These are phyloP conservation scores for Pollenia angustigena DNA, from an alignment of 2,888 invertebrate genomes.

Conservation along the genomic window DNA sequence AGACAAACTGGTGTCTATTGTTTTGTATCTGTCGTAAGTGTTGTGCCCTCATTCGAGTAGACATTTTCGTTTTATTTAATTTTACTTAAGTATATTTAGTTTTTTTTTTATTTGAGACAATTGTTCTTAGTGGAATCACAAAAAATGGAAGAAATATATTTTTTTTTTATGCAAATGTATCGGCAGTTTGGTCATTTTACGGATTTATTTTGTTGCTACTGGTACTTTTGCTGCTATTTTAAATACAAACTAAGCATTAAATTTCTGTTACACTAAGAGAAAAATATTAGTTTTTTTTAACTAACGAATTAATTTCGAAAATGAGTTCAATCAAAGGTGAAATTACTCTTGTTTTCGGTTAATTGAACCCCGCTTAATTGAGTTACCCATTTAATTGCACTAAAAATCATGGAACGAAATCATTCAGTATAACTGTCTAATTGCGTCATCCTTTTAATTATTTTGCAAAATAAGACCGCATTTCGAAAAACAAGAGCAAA, in stretches of 20 bases:
- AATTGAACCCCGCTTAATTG: too few species aligned
- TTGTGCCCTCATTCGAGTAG: slow-evolving; percentile 67
- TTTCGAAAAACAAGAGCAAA: too few species aligned
- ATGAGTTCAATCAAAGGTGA: too few species aligned
- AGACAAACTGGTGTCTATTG: slow-evolving; percentile 69
- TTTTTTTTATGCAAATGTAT: slow-evolving; percentile 61
- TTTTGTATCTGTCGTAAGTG: slow-evolving; percentile 65
- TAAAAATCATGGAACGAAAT: too few species aligned
- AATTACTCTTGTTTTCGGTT: too few species aligned
- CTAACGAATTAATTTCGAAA: neutral
- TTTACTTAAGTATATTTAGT: slow-evolving; percentile 36
- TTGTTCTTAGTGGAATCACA: slow-evolving; percentile 55
- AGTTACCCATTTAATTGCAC: too few species aligned
- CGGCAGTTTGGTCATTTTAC: slow-evolving; percentile 36
- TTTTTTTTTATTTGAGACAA: slow-evolving; percentile 58
- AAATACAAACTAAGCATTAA: slow-evolving; percentile 16
- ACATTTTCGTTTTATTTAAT: slow-evolving; percentile 60
- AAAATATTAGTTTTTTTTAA: neutral
- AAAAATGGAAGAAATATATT: slow-evolving; percentile 1
- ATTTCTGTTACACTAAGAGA: slow-evolving; percentile 16
- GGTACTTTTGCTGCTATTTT: slow-evolving; percentile 9
- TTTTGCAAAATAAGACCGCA: too few species aligned
- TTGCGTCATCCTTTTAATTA: too few species aligned
- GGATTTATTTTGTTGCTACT: slow-evolving; percentile 29
- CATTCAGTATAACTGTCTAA: too few species aligned